Evolutionary conservation across 2,113 vertebrate genomes (phyloP).

Genomic region (Vanacampus margaritifer): DNA sequence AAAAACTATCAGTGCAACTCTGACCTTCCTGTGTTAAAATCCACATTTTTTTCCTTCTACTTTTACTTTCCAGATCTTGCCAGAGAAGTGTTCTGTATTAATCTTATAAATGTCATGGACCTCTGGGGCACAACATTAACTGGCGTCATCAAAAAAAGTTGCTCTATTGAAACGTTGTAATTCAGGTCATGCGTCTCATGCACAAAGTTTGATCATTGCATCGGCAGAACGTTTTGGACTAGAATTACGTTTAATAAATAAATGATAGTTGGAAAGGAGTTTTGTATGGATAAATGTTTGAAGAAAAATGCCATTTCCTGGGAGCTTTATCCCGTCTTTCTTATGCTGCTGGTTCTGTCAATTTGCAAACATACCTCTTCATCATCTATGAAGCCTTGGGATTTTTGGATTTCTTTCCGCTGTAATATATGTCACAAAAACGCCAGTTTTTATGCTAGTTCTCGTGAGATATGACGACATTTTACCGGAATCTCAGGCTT

Average conservation of each 20-base stretch:
- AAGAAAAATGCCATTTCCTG: too few species aligned
- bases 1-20: conserved; percentile 23
- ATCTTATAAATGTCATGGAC: conserved; percentile 18
- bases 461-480: not conserved
- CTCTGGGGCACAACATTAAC: conserved; percentile 7
- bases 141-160: conserved; percentile 1
- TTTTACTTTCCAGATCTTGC: conserved; percentile 22
- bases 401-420: too few species aligned
- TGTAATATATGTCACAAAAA: too few species aligned
- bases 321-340: too few species aligned
- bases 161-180: not conserved
- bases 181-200: not conserved
- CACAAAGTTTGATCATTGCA: not conserved
- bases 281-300: too few species aligned
- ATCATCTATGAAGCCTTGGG: too few species aligned
- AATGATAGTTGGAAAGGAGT: not conserved
- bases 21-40: conserved; percentile 7
- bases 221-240: not conserved
- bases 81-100: conserved; percentile 4
- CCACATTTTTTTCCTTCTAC: not conserved
- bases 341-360: too few species aligned
- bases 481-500: not conserved
- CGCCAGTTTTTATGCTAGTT: not conserved
- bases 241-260: not conserved
- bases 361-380: too few species aligned